phyloP scores from a whole-genome alignment of 2,888 invertebrate genomes.

The Clivina fossor region DNA sequence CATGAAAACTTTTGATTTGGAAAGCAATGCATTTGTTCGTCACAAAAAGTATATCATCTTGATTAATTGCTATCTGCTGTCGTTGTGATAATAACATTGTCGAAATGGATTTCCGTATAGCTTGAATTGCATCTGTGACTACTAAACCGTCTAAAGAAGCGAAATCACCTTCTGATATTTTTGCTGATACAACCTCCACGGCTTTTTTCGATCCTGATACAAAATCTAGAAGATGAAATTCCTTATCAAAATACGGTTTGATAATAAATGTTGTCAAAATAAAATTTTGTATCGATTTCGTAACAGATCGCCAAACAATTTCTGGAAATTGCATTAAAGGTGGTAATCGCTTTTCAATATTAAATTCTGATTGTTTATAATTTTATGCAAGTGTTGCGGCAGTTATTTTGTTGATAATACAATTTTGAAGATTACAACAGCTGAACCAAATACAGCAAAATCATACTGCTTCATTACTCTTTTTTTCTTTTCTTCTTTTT shows the following conservation, averaged over 20 bases:
- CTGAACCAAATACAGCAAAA: too few relatives aligned
- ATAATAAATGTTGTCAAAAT: slow-evolving; percentile 75
- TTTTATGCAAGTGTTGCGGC: too few relatives aligned
- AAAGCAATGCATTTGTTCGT: too few relatives aligned
- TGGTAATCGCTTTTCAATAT: slow-evolving; percentile 60
- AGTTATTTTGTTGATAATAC: too few relatives aligned
- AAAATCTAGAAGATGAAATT: slow-evolving; percentile 72
- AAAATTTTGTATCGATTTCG: slow-evolving; percentile 77
- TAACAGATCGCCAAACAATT: slow-evolving; percentile 77
- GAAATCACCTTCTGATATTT: slow-evolving; percentile 68
- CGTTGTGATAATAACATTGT: slow-evolving; percentile 70
- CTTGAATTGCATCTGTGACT: slow-evolving; percentile 64
- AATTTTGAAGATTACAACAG: too few relatives aligned
- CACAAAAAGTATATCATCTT: slow-evolving; percentile 76
- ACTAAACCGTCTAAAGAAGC: slow-evolving; percentile 68
- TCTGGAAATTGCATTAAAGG: slow-evolving; percentile 74
- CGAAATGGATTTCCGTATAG: slow-evolving; percentile 65
- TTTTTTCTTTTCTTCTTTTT: too few relatives aligned
- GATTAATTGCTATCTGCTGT: slow-evolving; percentile 64
- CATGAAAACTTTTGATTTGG: too few relatives aligned
- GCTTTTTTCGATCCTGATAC: slow-evolving; percentile 74
- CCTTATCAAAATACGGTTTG: slow-evolving; percentile 74
- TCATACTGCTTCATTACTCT: too few relatives aligned
- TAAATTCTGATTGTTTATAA: too few relatives aligned
- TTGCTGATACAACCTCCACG: slow-evolving; percentile 72